phyloP scores from a whole-genome alignment of 2,888 invertebrate genomes.

The Xanthorhoe designata region DNA sequence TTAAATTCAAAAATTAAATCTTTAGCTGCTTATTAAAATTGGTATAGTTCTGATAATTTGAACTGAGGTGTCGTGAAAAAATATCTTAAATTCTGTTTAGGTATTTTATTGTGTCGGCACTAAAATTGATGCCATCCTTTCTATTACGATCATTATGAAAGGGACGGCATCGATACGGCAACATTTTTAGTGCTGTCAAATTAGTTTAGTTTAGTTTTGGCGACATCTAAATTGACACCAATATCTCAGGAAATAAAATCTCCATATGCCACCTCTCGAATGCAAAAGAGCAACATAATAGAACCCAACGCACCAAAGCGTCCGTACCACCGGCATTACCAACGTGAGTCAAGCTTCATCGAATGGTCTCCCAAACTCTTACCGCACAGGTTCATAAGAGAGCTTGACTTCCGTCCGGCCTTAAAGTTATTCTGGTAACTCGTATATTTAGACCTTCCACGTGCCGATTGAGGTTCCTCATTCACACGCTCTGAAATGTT shows the following conservation, averaged over 20 bases:
- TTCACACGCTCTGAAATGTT: constrained; percentile 94
- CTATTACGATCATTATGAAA: no score
- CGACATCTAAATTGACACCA: no score
- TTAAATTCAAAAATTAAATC: no score
- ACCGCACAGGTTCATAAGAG: constrained; percentile 98
- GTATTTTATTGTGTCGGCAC: no score
- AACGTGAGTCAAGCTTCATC: constrained; percentile 75
- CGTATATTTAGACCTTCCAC: constrained; percentile 93
- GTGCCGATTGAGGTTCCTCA: constrained; percentile 91
- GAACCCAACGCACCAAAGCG: constrained; percentile 80
- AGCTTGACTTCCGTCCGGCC: constrained; percentile 95
- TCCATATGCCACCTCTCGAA: constrained; percentile 42
- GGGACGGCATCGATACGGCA: no score
- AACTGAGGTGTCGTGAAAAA: no score
- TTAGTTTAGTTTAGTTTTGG: no score
- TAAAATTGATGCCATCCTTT: no score
- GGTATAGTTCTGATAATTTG: no score
- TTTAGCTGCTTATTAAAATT: neutral
- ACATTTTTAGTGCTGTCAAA: no score
- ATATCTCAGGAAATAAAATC: neutral
- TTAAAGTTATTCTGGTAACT: constrained; percentile 95
- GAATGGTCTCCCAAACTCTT: constrained; percentile 86
- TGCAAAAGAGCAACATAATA: constrained; percentile 66
- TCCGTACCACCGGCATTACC: constrained; percentile 58
- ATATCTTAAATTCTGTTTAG: no score